Base-by-base conservation (phyloP, 2,797 vertebrate species). In the Betta splendens region DNA sequence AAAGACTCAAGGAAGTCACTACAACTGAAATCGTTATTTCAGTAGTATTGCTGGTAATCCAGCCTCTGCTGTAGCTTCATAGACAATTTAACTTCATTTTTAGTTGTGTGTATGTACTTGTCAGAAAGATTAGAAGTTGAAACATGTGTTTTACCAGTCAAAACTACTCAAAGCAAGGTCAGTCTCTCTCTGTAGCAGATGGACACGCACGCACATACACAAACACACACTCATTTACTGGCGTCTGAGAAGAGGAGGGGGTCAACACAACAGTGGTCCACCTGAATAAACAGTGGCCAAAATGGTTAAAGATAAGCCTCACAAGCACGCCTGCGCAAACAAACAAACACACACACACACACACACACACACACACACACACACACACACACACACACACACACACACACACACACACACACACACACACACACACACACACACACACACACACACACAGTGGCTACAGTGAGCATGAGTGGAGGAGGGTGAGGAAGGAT, bases 241-340 rank as follows among this genome's bases (percentile, higher is more conserved):
- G 74, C 71, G 70, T 69, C 67, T 50, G 58, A 39, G 67, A 39
- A 72, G 51, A 61, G 78, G 69, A 51, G 78, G 77, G 70, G 66
- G 70, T 77, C 64, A 72, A n/a, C 80, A 83, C 84, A 82, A 65
- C 77, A 81, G 81, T 70, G 50, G 70, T 77, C 93, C 96, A 97
- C 96, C 97, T 98, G 96, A 96, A 94, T 94, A 97, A 98, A 98
- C 94, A 97, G 88, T 91, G 87, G 85, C 51, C 52, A 79, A 87
- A 89, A 89, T 87, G 89, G 83, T 87, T 87, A 83, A 81, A 72
- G 85, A 90, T 73, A 85, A 91, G 83, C 70, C 48, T 33, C 46
- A 72, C 64, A 57, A 77, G 72, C 77, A 72, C 38, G 64, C 69
- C 54, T 65, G 48, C 44, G 25, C 73, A 80, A 69, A 75, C 81